Evolutionary conservation across 2,888 invertebrate species (phyloP).

Genomic region (Abrostola triplasia): DNA sequence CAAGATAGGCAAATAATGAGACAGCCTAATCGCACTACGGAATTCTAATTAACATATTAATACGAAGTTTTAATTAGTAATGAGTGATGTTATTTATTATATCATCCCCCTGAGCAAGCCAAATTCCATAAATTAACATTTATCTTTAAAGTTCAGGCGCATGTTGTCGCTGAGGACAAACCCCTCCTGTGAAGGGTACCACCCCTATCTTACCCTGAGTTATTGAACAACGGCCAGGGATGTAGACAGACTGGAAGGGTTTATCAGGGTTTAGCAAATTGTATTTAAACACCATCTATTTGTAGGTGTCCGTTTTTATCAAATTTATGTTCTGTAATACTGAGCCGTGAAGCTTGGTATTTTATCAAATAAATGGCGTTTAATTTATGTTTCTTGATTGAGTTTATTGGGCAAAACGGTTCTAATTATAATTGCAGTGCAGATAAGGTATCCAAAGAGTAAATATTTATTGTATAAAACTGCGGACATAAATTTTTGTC

Average conservation of each 20-base stretch:
- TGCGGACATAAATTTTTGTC: slow-evolving; percentile 7
- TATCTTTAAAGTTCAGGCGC: slow-evolving; percentile 68
- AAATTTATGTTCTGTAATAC: slow-evolving; percentile 30
- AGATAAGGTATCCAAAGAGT: slow-evolving; percentile 36
- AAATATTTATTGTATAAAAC: slow-evolving; percentile 23
- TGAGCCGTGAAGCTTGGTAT: slow-evolving; percentile 42
- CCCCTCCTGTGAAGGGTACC: slow-evolving; percentile 62
- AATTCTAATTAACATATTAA: slow-evolving; percentile 31
- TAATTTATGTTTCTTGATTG: slow-evolving; percentile 44
- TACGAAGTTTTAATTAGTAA: slow-evolving; percentile 25
- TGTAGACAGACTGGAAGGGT: slow-evolving; percentile 30
- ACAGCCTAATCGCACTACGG: neutral
- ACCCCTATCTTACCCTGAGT: slow-evolving; percentile 58
- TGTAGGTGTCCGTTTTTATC: slow-evolving; percentile 36
- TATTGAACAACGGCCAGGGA: slow-evolving; percentile 28
- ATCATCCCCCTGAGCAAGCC: slow-evolving; percentile 60
- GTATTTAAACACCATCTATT: slow-evolving; percentile 23
- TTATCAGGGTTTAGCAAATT: slow-evolving; percentile 2
- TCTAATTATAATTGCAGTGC: slow-evolving; percentile 38
- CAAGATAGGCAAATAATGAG: neutral
- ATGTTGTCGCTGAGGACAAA: slow-evolving; percentile 54
- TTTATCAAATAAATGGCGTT: slow-evolving; percentile 41
- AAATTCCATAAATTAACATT: slow-evolving; percentile 62
- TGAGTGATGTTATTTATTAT: slow-evolving; percentile 38
- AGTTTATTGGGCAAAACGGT: slow-evolving; percentile 31